Conservation (phyloP, 2,113 vertebrate species). For the Nerophis lumbriciformis region DNA sequence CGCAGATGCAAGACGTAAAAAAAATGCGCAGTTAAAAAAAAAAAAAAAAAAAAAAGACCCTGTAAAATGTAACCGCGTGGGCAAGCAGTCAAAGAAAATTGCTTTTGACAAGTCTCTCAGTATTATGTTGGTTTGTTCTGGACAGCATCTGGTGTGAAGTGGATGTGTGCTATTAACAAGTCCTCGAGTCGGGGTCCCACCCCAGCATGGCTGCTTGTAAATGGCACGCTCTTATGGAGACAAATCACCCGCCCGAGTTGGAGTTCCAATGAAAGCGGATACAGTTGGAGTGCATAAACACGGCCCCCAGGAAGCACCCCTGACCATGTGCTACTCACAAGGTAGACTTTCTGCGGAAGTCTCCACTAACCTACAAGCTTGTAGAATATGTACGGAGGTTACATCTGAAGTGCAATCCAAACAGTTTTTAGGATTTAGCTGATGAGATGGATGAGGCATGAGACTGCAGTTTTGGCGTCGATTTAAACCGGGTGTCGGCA, state of each 20-base stretch:
- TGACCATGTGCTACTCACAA: constrained; percentile 60
- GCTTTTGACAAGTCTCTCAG: constrained; percentile 48
- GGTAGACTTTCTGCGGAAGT: constrained; percentile 27
- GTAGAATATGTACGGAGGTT: too few species aligned
- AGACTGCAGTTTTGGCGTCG: too few species aligned
- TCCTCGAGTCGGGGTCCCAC: constrained; percentile 59
- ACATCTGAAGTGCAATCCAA: too few species aligned
- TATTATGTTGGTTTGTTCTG: constrained; percentile 51
- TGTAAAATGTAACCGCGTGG: constrained; percentile 29
- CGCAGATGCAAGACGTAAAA: constrained; percentile 1
- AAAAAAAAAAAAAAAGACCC: constrained; percentile 25
- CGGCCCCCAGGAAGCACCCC: constrained; percentile 59
- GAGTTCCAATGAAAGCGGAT: constrained; percentile 68
- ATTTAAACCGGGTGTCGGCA: too few species aligned
- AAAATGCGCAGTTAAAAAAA: constrained; percentile 28
- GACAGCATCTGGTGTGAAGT: constrained; percentile 68
- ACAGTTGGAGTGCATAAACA: constrained; percentile 70
- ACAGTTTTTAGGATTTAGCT: too few species aligned
- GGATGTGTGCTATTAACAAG: constrained; percentile 70
- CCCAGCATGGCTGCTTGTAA: constrained; percentile 72
- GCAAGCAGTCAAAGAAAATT: constrained; percentile 44
- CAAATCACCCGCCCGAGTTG: constrained; percentile 62
- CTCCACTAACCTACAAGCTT: too few species aligned
- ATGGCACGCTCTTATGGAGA: constrained; percentile 70
- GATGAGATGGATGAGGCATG: too few species aligned